Percentiles rank a stretch among this genome's conserved stretches.
Conservation (phyloP, 1,140 invertebrate genomes). For the Lasioglossum albipes region DNA sequence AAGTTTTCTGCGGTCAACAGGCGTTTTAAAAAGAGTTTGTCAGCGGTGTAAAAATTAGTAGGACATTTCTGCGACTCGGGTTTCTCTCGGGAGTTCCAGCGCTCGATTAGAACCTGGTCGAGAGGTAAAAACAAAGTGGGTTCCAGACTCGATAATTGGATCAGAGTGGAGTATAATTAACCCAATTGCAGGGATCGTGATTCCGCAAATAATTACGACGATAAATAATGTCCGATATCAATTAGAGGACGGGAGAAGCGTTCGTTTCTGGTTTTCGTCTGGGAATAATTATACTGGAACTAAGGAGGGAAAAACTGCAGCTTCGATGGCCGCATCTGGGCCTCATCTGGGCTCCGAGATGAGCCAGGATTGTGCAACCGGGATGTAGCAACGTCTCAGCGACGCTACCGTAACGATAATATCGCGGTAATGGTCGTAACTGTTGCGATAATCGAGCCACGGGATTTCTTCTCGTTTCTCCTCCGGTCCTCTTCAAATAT, state of each 20-base stretch:
- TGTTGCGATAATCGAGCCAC: slow-evolving; percentile 39
- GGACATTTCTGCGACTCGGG: too few species aligned
- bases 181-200: background rate
- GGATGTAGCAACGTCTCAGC: slow-evolving; percentile 46
- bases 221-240: background rate
- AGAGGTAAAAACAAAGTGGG: too few species aligned
- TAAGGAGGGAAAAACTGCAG: background rate
- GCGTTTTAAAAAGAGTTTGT: too few species aligned
- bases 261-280: background rate
- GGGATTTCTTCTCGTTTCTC: slow-evolving; percentile 17
- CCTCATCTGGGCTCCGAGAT: slow-evolving; percentile 32
- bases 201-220: background rate
- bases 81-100: too few species aligned
- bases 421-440: slow-evolving; percentile 45
- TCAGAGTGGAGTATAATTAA: background rate
- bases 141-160: too few species aligned
- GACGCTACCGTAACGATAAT: slow-evolving; percentile 59
- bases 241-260: background rate
- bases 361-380: slow-evolving; percentile 50
- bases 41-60: too few species aligned
- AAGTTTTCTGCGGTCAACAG: too few species aligned
- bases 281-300: background rate
- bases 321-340: background rate
- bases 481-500: too few species aligned
- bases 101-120: too few species aligned